Percentiles rank a stretch among this genome's conserved stretches.
Evolutionary conservation across 2,888 invertebrate genomes (phyloP).

Genomic region (Phania funesta): DNA sequence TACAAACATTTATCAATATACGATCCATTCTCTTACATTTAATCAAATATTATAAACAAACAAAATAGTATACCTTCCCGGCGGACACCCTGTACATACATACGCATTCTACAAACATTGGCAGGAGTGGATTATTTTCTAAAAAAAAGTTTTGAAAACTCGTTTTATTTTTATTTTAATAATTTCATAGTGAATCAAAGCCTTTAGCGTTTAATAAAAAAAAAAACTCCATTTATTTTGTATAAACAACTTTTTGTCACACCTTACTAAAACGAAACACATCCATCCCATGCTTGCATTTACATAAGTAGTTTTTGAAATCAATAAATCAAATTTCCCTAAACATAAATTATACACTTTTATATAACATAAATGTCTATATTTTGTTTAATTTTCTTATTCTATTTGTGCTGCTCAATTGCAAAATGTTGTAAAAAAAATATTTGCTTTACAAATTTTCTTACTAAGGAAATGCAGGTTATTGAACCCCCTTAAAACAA

Average conservation of each 20-base stretch:
- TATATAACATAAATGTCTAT: constrained; percentile 27
- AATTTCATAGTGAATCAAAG: too few relatives aligned
- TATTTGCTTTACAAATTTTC: constrained; percentile 42
- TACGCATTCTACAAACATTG: too few relatives aligned
- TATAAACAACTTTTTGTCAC: background rate
- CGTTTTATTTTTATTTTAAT: too few relatives aligned
- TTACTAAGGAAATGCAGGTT: constrained; percentile 61
- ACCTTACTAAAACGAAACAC: background rate
- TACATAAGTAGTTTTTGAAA: background rate
- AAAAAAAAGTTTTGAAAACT: too few relatives aligned
- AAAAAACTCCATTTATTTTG: background rate
- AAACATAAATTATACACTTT: background rate
- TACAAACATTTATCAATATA: too few relatives aligned
- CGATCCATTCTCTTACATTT: too few relatives aligned
- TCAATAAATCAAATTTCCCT: background rate
- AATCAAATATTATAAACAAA: too few relatives aligned
- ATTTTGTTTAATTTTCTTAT: constrained; percentile 42
- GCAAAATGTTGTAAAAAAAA: constrained; percentile 54
- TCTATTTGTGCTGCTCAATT: constrained; percentile 61
- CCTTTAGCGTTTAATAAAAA: background rate
- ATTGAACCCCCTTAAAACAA: constrained; percentile 41
- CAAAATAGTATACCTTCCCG: too few relatives aligned
- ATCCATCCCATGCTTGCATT: background rate
- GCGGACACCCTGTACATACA: too few relatives aligned
- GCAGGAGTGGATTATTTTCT: too few relatives aligned